These are phyloP conservation scores for Passer montanus DNA, from an alignment of 2,113 vertebrate species.

Conservation along the genomic window DNA sequence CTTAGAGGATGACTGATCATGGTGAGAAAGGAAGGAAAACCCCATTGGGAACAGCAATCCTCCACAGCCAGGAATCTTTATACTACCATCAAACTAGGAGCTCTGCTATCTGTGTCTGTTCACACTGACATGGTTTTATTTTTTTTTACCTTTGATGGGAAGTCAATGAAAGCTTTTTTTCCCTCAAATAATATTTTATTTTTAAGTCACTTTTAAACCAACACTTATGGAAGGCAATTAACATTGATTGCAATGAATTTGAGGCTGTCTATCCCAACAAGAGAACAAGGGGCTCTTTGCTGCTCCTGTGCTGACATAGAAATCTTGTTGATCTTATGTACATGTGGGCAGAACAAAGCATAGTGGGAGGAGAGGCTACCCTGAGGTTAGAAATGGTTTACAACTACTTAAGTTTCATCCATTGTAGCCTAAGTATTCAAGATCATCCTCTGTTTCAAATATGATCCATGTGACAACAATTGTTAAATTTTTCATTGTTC, in stretches of 20 bases:
- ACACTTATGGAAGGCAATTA: neutral
- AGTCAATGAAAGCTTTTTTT: neutral
- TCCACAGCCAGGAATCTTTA: neutral
- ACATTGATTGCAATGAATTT: neutral
- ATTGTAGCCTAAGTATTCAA: neutral
- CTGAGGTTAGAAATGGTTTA: neutral
- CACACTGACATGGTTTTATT: neutral
- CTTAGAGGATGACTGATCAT: neutral
- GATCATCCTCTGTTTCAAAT: neutral
- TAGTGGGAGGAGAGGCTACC: neutral
- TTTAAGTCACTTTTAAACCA: neutral
- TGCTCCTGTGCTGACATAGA: neutral
- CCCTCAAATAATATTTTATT: neutral
- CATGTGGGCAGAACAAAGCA: neutral
- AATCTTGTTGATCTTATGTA: neutral
- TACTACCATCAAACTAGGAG: neutral
- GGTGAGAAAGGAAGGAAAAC: neutral
- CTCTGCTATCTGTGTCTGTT: neutral
- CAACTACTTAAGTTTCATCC: neutral
- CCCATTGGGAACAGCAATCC: neutral
- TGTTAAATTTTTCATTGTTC: neutral
- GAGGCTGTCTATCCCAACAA: neutral
- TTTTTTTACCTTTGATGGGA: neutral
- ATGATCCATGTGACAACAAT: neutral
- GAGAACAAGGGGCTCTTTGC: neutral